phyloP scores from a whole-genome alignment of 2,113 vertebrate species.

The Aptenodytes patagonicus region DNA sequence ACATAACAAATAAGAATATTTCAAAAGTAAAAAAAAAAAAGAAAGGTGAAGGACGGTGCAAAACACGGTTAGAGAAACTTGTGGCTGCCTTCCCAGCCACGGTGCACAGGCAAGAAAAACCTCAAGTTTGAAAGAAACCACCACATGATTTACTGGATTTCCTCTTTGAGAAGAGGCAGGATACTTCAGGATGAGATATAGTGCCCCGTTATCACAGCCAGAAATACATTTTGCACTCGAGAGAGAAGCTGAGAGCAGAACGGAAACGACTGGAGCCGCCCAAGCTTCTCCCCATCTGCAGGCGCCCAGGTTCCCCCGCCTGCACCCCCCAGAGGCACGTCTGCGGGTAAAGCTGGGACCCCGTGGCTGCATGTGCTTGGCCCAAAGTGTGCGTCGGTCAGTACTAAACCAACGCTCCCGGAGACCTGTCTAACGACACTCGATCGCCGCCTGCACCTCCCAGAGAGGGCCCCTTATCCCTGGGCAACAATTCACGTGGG shows the following conservation, averaged over 20 bases:
- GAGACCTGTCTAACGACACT: accelerated
- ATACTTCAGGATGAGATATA: neutral
- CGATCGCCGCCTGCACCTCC: neutral
- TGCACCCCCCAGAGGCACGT: neutral
- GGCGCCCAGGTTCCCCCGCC: neutral
- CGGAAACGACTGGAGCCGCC: accelerated
- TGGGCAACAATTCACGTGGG: neutral
- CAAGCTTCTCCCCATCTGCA: neutral
- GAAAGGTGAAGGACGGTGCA: neutral
- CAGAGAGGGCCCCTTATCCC: neutral
- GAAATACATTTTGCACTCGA: neutral
- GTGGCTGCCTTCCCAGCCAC: neutral
- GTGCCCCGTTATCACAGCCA: neutral
- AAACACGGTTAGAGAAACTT: neutral
- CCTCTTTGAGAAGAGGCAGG: neutral
- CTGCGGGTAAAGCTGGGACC: neutral
- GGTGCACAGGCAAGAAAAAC: neutral
- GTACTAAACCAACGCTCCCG: neutral
- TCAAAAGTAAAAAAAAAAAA: neutral
- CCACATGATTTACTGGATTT: neutral
- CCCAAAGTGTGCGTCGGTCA: neutral
- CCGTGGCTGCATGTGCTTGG: accelerated
- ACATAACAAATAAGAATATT: neutral
- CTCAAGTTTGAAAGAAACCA: neutral
- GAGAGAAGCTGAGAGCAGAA: neutral